Base-by-base conservation (phyloP, 2,888 invertebrate genomes). In the Phaonia tiefii region DNA sequence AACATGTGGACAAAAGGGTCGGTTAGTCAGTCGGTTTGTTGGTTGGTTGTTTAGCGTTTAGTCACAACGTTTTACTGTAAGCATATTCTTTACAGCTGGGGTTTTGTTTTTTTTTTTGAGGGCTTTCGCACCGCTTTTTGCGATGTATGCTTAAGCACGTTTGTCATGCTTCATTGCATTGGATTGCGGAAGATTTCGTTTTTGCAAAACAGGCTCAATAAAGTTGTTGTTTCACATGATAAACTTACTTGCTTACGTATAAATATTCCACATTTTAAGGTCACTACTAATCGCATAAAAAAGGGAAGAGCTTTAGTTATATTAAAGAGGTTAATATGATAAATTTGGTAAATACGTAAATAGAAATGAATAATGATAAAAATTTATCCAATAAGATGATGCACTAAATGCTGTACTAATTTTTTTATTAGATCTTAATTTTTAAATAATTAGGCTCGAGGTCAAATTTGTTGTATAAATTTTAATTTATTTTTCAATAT, bases 131-230 rank as follows among this genome's bases (percentile, higher is more conserved):
- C 22, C n/a, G n/a, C 37, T 58, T 60, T 22, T 63, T 63, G 42
- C 42, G 63, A 20, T 60, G 17, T 60, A 39, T 60, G 60, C 60
- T 63, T 42, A 63, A 63, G 63, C 63, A 63, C 15, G 63, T 63
- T 63, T 42, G 63, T 78, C 63, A 81, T 78, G 81, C 80, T 81
- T 78, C 81, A 81, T 81, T 78, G 81, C 78, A 78, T 71, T 81
- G 78, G 81, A 81, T 81, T 81, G 81, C 81, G 81, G 81, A 81
- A 81, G 81, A 78, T 71, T 31, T 31, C n/a, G n/a, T n/a, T 31
- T 72, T 22, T 63, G 20, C 8, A 58, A 37, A 58, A 58, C 58
- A 58, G 58, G 58, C 58, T 58, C n/a, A 22, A 26, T 58, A 56
- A 4, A 7, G 58, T 58, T 58, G 58, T 58, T 25, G 31, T 31